Percentiles rank a stretch among this genome's conserved stretches.
Conservation (phyloP, 2,113 vertebrate species). For the Alligator mississippiensis region DNA sequence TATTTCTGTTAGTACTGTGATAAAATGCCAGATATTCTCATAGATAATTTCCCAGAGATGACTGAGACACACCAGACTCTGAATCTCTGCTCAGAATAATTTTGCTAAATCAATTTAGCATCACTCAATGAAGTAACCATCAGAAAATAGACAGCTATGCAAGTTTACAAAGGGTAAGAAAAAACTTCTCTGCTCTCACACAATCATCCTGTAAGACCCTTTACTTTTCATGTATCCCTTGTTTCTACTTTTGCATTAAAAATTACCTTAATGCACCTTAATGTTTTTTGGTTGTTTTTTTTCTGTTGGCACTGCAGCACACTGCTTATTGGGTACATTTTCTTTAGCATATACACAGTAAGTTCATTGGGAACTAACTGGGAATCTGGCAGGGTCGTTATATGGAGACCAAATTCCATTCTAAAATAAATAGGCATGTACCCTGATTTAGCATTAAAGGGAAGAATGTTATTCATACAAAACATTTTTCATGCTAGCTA, state of each 20-base stretch:
- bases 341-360: neutral
- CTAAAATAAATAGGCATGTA: neutral
- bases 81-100: neutral
- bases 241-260: neutral
- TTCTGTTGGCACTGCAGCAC: fast-evolving
- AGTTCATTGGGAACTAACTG: neutral
- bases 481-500: neutral
- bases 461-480: neutral
- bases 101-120: neutral
- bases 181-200: neutral
- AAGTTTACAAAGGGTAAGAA: neutral
- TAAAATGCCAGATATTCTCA: neutral
- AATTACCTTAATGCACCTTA: no score
- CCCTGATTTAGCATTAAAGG: neutral
- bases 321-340: neutral
- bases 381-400: neutral
- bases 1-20: neutral
- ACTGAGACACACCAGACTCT: neutral
- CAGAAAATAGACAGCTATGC: neutral
- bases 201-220: fast-evolving
- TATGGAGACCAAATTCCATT: neutral
- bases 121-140: neutral
- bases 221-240: neutral
- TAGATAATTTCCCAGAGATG: neutral
- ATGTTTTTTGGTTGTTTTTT: fast-evolving